Base-by-base conservation (phyloP, 1,140 invertebrate genomes). In the Rhopalosiphum padi region DNA sequence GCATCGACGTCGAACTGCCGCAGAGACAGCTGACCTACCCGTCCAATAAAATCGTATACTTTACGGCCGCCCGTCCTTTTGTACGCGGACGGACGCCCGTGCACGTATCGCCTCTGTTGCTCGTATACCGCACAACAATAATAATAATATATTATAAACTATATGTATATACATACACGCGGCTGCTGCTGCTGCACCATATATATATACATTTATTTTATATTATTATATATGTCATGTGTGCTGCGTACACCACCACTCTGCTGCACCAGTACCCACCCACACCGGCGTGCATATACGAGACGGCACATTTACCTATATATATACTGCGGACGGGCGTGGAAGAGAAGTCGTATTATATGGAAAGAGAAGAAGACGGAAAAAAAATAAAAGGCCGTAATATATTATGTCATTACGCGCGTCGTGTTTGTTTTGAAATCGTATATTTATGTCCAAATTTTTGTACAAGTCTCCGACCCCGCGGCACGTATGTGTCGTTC, bases 1-100 rank as follows among this genome's bases (percentile, higher is more conserved):
- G 60, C 60, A 68, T n/a, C 11, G 60, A 22, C 60, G n/a, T 77
- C 60, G 60, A 77, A 77, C 60, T 30, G 43, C 41, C 68, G 18
- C 43, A 43, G 91, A 21, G 91, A 93, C 91, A 93, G 91, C 91
- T 93, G 91, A 93, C 91, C 91, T 93, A 55, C 82, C 91, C 91
- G 91, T 93, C 91, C 91, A 93, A 93, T 93, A 93, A 93, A 93
- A 93, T 85, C 82, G 82, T 93, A 83, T 93, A 93, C 22, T 93
- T 93, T 93, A 93, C 91, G 91, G 48, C 91, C 91, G 82, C 82
- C 82, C 82, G 91, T 93, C 43, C 91, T 93, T 93, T 93, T 93
- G 82, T 93, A n/a, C 60, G 37, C 87, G 46, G 46, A 60, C 88
- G 51, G 51, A 60, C 87, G 87, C 85, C 46, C 53, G 88, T 88